phyloP scores from a whole-genome alignment of 2,888 invertebrate species.

The Acronicta psi region DNA sequence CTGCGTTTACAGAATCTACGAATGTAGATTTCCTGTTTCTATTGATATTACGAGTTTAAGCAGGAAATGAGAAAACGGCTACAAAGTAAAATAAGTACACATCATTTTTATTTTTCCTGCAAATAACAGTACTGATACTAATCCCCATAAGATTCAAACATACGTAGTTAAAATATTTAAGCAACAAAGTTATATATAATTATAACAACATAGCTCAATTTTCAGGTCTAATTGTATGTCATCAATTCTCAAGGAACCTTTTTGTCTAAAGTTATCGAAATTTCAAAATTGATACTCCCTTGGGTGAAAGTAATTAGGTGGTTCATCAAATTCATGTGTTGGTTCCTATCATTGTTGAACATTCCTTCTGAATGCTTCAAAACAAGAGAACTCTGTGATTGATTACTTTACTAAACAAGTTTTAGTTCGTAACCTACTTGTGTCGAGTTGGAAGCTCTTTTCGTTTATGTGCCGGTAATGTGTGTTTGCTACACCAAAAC shows the following conservation, averaged over 20 bases:
- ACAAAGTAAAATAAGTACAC: neutral
- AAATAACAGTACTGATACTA: too few species aligned
- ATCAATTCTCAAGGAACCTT: neutral
- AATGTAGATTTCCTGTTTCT: constrained; percentile 13
- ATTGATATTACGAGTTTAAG: constrained; percentile 5
- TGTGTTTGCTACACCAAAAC: constrained; percentile 2
- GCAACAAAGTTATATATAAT: too few species aligned
- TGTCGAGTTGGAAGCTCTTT: constrained; percentile 24
- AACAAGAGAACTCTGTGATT: constrained; percentile 44
- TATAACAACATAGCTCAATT: too few species aligned
- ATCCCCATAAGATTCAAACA: too few species aligned
- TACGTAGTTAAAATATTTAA: too few species aligned
- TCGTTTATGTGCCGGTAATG: constrained; percentile 10
- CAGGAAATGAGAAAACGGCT: constrained; percentile 14
- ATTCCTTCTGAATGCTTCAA: constrained; percentile 13
- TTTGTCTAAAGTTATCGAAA: neutral
- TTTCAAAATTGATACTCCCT: neutral
- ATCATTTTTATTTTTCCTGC: too few species aligned
- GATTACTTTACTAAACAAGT: constrained; percentile 39
- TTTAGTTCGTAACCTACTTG: constrained; percentile 41
- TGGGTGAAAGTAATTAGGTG: constrained; percentile 13
- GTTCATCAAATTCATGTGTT: constrained; percentile 11
- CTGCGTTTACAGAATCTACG: neutral
- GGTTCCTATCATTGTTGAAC: constrained; percentile 15
- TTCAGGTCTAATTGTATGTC: too few species aligned